Evolutionary conservation across 2,797 vertebrate genomes (phyloP).

Genomic region (Anniella stebbinsi): DNA sequence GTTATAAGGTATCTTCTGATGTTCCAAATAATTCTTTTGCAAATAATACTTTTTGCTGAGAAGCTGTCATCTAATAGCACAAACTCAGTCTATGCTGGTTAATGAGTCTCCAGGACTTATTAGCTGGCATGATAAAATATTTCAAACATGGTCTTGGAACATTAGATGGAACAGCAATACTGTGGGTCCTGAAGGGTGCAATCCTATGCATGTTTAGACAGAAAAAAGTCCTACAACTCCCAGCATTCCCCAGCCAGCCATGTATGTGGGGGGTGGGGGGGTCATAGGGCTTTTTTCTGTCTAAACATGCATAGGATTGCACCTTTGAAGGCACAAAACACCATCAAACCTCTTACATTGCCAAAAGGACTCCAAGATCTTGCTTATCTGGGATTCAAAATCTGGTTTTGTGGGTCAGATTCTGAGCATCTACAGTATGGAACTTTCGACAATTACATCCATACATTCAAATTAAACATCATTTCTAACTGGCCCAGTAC

Average conservation of each 20-base stretch:
- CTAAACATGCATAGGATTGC: too few species aligned
- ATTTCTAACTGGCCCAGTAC: too few species aligned
- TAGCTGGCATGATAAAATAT: neutral
- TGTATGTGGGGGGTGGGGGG: too few species aligned
- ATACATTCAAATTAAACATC: too few species aligned
- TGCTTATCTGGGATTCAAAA: neutral
- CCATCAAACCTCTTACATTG: neutral
- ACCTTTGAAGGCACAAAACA: neutral
- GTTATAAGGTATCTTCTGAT: neutral
- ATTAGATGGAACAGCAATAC: neutral
- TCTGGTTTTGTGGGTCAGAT: neutral
- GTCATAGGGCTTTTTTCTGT: too few species aligned
- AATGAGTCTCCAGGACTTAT: neutral
- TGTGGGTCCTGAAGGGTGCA: neutral
- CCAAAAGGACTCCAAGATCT: neutral
- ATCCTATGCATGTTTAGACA: too few species aligned
- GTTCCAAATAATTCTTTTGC: neutral
- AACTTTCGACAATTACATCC: too few species aligned
- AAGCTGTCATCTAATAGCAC: neutral
- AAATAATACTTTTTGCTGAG: too few species aligned
- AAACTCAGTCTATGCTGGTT: neutral
- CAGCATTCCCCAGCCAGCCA: too few species aligned
- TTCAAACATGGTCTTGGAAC: neutral
- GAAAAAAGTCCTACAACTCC: too few species aligned
- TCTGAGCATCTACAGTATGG: neutral